Evolutionary conservation across 2,797 vertebrate species (phyloP).

Genomic region (Enteromius mattozi): DNA sequence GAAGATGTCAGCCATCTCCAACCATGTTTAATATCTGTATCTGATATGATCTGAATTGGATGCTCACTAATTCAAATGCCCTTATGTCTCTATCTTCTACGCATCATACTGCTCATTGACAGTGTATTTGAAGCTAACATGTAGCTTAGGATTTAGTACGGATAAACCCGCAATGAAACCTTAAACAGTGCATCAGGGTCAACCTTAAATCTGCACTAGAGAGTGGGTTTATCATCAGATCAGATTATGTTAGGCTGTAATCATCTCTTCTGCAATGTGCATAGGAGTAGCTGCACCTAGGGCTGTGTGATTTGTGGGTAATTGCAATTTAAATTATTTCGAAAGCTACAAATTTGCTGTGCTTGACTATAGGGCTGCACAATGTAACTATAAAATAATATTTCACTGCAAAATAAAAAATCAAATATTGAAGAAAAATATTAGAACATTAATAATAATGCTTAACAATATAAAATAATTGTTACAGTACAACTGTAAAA

Average conservation of each 20-base stretch:
- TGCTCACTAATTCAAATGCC: conserved; percentile 4
- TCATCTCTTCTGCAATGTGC: neutral
- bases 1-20: neutral
- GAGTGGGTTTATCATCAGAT: conserved; percentile 46
- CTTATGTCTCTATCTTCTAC: conserved; percentile 2
- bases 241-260: conserved; percentile 48
- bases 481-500: neutral
- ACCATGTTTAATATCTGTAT: neutral
- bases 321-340: too few relatives aligned
- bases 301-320: neutral
- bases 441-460: neutral
- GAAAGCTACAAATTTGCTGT: neutral
- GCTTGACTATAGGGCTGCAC: neutral
- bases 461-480: neutral
- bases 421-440: neutral
- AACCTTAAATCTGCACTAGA: conserved; percentile 56
- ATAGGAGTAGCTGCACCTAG: neutral
- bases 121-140: conserved; percentile 20
- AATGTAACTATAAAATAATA: neutral
- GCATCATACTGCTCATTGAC: conserved; percentile 16
- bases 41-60: neutral
- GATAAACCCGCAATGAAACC: conserved; percentile 51
- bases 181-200: conserved; percentile 52
- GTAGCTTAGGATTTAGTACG: conserved; percentile 51
- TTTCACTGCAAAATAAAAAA: neutral